Conservation (phyloP, 2,113 vertebrate species). For the Paralichthys olivaceus region DNA sequence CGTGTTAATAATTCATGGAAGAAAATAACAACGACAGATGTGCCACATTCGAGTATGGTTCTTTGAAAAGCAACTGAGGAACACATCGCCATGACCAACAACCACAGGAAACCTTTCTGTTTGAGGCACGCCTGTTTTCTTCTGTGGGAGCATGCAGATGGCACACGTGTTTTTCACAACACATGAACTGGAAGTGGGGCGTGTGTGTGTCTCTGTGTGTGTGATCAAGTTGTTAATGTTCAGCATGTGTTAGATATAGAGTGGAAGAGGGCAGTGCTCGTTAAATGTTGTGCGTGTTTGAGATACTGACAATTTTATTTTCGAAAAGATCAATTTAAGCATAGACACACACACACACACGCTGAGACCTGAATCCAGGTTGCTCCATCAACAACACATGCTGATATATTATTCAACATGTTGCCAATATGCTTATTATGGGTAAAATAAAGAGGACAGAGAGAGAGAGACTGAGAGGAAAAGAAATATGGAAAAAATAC, state of each 20-base stretch:
- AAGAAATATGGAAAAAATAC: background rate
- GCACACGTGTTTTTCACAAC: background rate
- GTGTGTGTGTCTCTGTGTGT: slow-evolving; percentile 5
- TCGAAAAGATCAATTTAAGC: background rate
- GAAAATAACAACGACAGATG: slow-evolving; percentile 49
- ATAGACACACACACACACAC: slow-evolving; percentile 5
- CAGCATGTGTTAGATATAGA: background rate
- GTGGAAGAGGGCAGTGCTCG: background rate
- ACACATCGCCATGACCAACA: slow-evolving; percentile 13
- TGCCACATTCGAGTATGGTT: slow-evolving; percentile 47
- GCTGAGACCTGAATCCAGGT: slow-evolving; percentile 16
- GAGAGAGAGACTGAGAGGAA: background rate
- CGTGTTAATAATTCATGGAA: slow-evolving; percentile 67
- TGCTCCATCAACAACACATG: slow-evolving; percentile 10
- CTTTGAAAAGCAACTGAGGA: slow-evolving; percentile 35
- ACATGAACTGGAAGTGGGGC: background rate
- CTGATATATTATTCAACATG: slow-evolving; percentile 54
- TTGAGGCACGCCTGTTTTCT: background rate
- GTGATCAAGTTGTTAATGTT: background rate
- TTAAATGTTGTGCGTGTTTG: too few species aligned
- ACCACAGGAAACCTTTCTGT: slow-evolving; percentile 10
- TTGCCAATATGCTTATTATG: slow-evolving; percentile 1
- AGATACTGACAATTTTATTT: background rate
- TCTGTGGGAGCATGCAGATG: slow-evolving; percentile 2
- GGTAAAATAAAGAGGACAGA: background rate